Percentiles rank a stretch among this genome's conserved stretches.
These are phyloP conservation scores for Gnatocerus cornutus DNA, from an alignment of 2,888 invertebrate species.

Conservation along the genomic window DNA sequence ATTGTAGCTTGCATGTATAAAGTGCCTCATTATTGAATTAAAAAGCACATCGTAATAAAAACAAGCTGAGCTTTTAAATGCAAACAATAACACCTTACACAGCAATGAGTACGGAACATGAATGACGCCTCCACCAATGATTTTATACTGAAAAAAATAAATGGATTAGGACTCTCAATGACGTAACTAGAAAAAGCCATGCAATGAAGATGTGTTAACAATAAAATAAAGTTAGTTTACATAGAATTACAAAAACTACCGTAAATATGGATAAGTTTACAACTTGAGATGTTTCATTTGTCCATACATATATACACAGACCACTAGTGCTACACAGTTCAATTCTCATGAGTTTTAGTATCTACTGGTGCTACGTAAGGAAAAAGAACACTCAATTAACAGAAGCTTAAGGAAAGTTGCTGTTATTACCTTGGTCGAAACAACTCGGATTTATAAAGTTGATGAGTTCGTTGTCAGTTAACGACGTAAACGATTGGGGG, in stretches of 20 bases:
- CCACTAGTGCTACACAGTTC: slow-evolving; percentile 39
- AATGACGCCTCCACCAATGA: slow-evolving; percentile 68
- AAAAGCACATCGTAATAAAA: slow-evolving; percentile 43
- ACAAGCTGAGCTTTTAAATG: slow-evolving; percentile 48
- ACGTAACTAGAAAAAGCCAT: slow-evolving; percentile 47
- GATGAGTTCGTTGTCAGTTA: slow-evolving; percentile 91
- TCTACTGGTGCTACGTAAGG: slow-evolving; percentile 45
- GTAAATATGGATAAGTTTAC: slow-evolving; percentile 18
- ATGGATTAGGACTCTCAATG: slow-evolving; percentile 56
- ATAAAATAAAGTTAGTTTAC: slow-evolving; percentile 45
- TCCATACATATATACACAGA: slow-evolving; percentile 39
- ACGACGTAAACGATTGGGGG: slow-evolving; percentile 84
- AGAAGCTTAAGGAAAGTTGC: slow-evolving; percentile 46
- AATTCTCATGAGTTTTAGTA: slow-evolving; percentile 41
- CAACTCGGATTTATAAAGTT: slow-evolving; percentile 93
- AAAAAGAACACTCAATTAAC: slow-evolving; percentile 48
- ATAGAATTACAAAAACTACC: slow-evolving; percentile 40
- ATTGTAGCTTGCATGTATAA: slow-evolving; percentile 44
- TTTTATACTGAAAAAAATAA: slow-evolving; percentile 68
- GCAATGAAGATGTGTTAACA: slow-evolving; percentile 48
- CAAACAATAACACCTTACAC: slow-evolving; percentile 55
- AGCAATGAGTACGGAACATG: slow-evolving; percentile 64
- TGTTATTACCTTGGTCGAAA: slow-evolving; percentile 83
- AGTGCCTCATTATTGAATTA: slow-evolving; percentile 40
- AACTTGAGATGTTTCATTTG: slow-evolving; percentile 38